Conservation (phyloP, 1,140 invertebrate genomes). For the Calliphora vicina region DNA sequence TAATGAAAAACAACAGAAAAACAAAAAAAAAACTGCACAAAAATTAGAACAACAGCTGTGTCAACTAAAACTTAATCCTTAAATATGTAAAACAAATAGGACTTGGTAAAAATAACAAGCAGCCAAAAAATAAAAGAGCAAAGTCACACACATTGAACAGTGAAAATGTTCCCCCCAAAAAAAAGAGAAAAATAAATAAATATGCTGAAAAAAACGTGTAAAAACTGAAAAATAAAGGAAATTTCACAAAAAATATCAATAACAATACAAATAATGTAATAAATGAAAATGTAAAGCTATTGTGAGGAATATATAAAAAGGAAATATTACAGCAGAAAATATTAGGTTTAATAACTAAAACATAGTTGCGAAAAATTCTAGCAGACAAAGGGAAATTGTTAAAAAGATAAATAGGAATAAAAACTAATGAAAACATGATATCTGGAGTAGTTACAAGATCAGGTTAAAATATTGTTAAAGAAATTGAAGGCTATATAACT, state of each 20-base stretch:
- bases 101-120: constrained; percentile 1
- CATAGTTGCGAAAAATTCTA: no score
- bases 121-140: neutral
- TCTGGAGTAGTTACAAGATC: no score
- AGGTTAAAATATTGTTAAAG: no score
- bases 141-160: no score
- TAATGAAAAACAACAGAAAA: neutral
- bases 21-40: neutral
- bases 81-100: constrained; percentile 32
- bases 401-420: neutral
- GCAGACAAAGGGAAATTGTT: no score
- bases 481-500: no score
- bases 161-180: neutral
- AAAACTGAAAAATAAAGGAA: neutral
- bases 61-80: constrained; percentile 34
- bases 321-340: neutral
- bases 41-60: constrained; percentile 35
- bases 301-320: neutral
- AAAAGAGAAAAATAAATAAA: neutral
- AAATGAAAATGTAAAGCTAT: neutral
- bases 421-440: no score
- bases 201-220: no score
- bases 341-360: no score
- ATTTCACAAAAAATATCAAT: neutral
- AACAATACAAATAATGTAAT: neutral